A percentile compares a stretch with the other conserved stretches of the same genome.
These are phyloP conservation scores for Campoplex capitator DNA, from an alignment of 2,888 invertebrate genomes.

Conservation along the genomic window DNA sequence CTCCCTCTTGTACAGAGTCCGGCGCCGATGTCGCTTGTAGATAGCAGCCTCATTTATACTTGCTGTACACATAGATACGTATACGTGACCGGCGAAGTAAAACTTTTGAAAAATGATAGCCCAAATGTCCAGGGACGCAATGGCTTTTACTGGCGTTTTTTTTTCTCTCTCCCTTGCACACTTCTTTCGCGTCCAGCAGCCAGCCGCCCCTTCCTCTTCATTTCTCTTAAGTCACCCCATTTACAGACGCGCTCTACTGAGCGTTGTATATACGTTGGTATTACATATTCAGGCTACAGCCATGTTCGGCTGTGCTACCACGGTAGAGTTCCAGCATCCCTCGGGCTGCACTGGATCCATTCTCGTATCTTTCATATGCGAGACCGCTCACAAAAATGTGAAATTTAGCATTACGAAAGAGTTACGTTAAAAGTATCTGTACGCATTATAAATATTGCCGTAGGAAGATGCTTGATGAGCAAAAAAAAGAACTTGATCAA, in stretches of 20 bases:
- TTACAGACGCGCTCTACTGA: slow-evolving; percentile 55
- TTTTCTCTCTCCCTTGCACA: slow-evolving; percentile 57
- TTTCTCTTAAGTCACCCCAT: slow-evolving; percentile 67
- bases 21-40: slow-evolving; percentile 68
- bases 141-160: slow-evolving; percentile 68
- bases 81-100: slow-evolving; percentile 76
- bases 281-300: slow-evolving; percentile 8
- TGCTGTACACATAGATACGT: slow-evolving; percentile 42
- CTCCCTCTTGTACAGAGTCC: slow-evolving; percentile 31
- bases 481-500: neutral
- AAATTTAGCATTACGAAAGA: slow-evolving; percentile 12
- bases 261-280: slow-evolving; percentile 42
- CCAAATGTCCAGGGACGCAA: slow-evolving; percentile 68
- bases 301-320: slow-evolving; percentile 16
- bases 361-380: slow-evolving; percentile 31
- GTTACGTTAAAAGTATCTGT: slow-evolving; percentile 2
- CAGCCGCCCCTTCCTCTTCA: neutral
- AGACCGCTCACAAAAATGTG: slow-evolving; percentile 6
- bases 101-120: slow-evolving; percentile 81
- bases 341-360: slow-evolving; percentile 36
- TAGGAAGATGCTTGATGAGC: neutral
- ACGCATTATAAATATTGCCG: slow-evolving; percentile 7
- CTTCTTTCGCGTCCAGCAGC: slow-evolving; percentile 30
- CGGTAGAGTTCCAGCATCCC: slow-evolving; percentile 37
- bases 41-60: slow-evolving; percentile 79